Conservation (phyloP, 2,888 invertebrate species). For the Arrhopalites spinosus region DNA sequence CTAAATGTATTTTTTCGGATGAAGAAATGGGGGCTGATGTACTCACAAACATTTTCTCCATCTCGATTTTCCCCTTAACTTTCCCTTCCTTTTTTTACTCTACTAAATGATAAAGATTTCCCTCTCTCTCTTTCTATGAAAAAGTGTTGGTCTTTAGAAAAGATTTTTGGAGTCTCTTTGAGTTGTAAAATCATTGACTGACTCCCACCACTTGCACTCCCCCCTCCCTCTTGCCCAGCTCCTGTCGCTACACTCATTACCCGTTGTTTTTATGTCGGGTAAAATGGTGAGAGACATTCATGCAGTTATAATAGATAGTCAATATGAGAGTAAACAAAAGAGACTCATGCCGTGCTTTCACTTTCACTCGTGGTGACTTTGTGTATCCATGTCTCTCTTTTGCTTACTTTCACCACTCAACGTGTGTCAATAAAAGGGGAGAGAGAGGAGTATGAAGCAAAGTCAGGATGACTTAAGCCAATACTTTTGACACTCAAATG, state of each 20-base stretch:
- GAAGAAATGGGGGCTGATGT: constrained; percentile 23
- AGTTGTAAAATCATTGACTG: too few species aligned
- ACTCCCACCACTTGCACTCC: too few species aligned
- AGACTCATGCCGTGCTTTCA: too few species aligned
- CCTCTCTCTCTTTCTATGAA: neutral
- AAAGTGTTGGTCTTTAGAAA: too few species aligned
- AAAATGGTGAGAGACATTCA: too few species aligned
- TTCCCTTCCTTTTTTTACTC: neutral
- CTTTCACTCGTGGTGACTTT: too few species aligned
- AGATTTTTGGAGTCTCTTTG: too few species aligned
- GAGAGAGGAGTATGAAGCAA: neutral
- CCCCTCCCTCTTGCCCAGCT: too few species aligned
- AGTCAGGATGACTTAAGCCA: neutral
- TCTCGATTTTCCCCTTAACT: neutral
- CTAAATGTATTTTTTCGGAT: constrained; percentile 52
- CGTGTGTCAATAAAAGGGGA: too few species aligned
- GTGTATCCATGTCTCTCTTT: too few species aligned
- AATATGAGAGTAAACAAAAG: too few species aligned
- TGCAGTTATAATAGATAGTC: neutral
- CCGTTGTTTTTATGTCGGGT: neutral
- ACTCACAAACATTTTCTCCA: constrained; percentile 30
- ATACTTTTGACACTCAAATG: neutral
- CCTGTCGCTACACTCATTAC: neutral
- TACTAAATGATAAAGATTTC: neutral
- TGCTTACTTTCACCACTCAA: too few species aligned